Evolutionary conservation across 2,797 vertebrate genomes (phyloP), one percentile per base, ranked within the genome.

Genomic region (Pagetopsis macropterus): DNA sequence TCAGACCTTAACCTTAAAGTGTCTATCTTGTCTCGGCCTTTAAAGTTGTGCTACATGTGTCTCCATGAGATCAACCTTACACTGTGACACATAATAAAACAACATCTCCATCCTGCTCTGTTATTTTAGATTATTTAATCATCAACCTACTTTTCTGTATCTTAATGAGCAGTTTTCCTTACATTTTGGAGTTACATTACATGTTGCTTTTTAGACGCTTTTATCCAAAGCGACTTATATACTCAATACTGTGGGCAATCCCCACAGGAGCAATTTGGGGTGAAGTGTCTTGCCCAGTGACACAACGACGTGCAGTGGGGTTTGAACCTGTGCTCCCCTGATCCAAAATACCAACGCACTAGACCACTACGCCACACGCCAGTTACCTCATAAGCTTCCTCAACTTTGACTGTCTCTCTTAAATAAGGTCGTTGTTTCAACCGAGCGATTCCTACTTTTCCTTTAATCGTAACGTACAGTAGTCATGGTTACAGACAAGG

Each of bases 401-500:
- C 43, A 68, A 37, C 68, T 59, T 59, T 66, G 51, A 79, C 48
- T 65, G 27, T 27, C 12, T 14, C 23, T 71, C 48, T 72, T 23
- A 57, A 6, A 31, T 1, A 4, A 71, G 60, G 59, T 41, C 12
- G 41, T 48, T 17, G 43, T 72, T 69, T 69, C 55, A 43, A 41
- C 17, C 3, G 23, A 40, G 23, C 11, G 3, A 71, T 57, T 40
- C 44, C 59, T 51, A 21, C 41, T 75, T 72, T 78, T 66, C 79
- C 65, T 84, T 80, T 84, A 67, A 75, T 84, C 69, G 21, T 79
- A 78, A 83, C 52, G 41, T 19, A 55, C 68, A 49, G 74, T 63
- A 66, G 70, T 81, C 71, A 66, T 63, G 41, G 71, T 75, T 84
- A 79, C 73, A 81, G 76, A 86, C 75, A 37, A 60, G 73, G 57